Evolutionary conservation across 2,797 vertebrate genomes (phyloP).

Genomic region (Phalanger gymnotis): DNA sequence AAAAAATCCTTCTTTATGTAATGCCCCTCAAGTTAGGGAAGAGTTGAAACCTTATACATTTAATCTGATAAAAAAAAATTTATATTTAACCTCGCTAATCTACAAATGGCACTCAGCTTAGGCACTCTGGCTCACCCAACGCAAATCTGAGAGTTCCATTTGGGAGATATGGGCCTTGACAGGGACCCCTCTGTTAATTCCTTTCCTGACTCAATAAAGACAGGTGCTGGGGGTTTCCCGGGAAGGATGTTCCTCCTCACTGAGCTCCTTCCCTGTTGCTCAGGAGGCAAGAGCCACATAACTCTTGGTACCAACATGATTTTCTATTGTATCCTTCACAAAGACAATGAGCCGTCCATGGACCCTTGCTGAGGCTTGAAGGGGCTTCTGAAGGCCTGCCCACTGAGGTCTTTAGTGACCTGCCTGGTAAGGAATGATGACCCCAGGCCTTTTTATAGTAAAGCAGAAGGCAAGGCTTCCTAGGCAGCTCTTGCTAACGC

Average conservation of each 20-base stretch:
- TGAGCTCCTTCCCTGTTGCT: neutral
- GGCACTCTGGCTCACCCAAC: neutral
- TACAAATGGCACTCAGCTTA: neutral
- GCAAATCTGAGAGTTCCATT: conserved; percentile 1
- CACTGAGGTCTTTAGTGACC: neutral
- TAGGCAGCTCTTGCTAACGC: neutral
- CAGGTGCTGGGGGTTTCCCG: too few species aligned
- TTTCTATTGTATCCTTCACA: neutral
- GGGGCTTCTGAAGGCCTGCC: neutral
- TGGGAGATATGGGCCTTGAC: neutral
- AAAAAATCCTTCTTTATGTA: neutral
- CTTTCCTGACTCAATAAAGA: neutral
- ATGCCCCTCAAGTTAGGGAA: neutral
- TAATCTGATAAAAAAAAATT: neutral
- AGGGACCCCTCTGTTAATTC: neutral
- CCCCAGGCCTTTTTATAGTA: neutral
- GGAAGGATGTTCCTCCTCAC: neutral
- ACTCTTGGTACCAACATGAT: neutral
- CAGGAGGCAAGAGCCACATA: neutral
- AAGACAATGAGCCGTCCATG: neutral
- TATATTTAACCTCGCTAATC: neutral
- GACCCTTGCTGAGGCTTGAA: neutral
- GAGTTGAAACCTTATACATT: neutral
- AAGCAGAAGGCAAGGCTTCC: neutral
- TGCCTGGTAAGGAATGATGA: neutral